These are phyloP conservation scores for Tryphoninae sp. DNA, from an alignment of 2,888 invertebrate species.

Conservation along the genomic window DNA sequence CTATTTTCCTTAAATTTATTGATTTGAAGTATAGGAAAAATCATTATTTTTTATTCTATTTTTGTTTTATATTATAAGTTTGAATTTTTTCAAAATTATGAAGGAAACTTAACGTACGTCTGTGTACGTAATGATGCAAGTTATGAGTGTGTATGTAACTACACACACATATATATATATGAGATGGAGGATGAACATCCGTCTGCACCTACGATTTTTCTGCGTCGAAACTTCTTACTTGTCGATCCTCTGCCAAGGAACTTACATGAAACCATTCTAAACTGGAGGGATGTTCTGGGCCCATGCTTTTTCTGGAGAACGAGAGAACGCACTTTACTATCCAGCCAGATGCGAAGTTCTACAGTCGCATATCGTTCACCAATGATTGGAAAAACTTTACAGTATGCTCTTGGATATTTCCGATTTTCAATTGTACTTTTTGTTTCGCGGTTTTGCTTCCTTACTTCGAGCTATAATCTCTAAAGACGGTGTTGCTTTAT, in stretches of 20 bases:
- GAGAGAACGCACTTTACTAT: slow-evolving; percentile 46
- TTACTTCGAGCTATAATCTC: too few relatives aligned
- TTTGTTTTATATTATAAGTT: too few relatives aligned
- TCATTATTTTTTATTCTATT: too few relatives aligned
- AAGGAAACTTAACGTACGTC: too few relatives aligned
- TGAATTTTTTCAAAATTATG: too few relatives aligned
- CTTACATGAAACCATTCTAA: slow-evolving; percentile 26
- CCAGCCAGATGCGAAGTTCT: background rate
- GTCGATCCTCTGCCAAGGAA: slow-evolving; percentile 48
- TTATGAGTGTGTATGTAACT: background rate
- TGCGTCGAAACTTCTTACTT: slow-evolving; percentile 31
- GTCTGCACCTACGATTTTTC: slow-evolving; percentile 46
- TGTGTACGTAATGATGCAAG: too few relatives aligned
- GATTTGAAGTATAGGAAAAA: too few relatives aligned
- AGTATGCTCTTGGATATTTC: background rate
- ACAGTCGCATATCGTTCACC: background rate
- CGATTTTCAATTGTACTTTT: too few relatives aligned
- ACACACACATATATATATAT: slow-evolving; percentile 7
- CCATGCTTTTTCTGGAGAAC: slow-evolving; percentile 21
- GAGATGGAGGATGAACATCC: slow-evolving; percentile 15
- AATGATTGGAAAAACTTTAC: background rate
- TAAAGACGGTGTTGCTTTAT: too few relatives aligned
- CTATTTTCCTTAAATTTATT: too few relatives aligned
- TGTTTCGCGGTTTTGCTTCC: too few relatives aligned
- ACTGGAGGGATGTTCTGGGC: slow-evolving; percentile 5